Evolutionary conservation across 2,797 vertebrate species (phyloP).

Genomic region (Nannoperca obscura): DNA sequence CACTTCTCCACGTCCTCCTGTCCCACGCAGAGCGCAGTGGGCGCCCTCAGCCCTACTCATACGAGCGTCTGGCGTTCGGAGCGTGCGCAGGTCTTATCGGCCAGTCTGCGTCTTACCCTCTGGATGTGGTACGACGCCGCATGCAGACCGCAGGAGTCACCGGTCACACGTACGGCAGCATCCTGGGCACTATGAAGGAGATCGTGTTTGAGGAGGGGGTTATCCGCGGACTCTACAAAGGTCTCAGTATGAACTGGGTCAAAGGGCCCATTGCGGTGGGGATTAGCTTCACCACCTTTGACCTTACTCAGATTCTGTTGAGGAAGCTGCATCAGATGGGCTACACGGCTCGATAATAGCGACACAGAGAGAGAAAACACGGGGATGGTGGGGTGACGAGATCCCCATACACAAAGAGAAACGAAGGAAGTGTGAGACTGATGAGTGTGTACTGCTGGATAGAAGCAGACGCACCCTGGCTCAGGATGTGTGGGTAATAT

Average conservation of each 20-base stretch:
- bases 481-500: slow-evolving; percentile 46
- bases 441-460: slow-evolving; percentile 6
- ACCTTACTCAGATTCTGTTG: slow-evolving; percentile 94
- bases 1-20: not conserved
- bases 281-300: slow-evolving; percentile 98
- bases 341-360: slow-evolving; percentile 55
- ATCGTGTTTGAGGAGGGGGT: slow-evolving; percentile 92
- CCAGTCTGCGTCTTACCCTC: slow-evolving; percentile 95
- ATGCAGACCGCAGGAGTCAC: slow-evolving; percentile 98
- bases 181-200: slow-evolving; percentile 90
- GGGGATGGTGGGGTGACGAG: not conserved
- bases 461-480: slow-evolving; percentile 40
- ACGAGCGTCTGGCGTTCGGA: slow-evolving; percentile 93
- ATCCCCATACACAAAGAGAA: not conserved
- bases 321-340: slow-evolving; percentile 84
- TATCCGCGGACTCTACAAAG: slow-evolving; percentile 93
- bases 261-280: slow-evolving; percentile 97
- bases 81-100: slow-evolving; percentile 95
- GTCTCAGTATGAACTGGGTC: slow-evolving; percentile 99
- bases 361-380: not conserved
- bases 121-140: slow-evolving; percentile 96
- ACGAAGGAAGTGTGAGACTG: slow-evolving; percentile 2
- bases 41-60: slow-evolving; percentile 87
- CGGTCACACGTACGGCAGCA: slow-evolving; percentile 89
- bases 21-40: slow-evolving; percentile 87